These are phyloP conservation scores for Caenorhabditis parvicauda DNA, from an alignment of 2,888 invertebrate species.

Conservation along the genomic window DNA sequence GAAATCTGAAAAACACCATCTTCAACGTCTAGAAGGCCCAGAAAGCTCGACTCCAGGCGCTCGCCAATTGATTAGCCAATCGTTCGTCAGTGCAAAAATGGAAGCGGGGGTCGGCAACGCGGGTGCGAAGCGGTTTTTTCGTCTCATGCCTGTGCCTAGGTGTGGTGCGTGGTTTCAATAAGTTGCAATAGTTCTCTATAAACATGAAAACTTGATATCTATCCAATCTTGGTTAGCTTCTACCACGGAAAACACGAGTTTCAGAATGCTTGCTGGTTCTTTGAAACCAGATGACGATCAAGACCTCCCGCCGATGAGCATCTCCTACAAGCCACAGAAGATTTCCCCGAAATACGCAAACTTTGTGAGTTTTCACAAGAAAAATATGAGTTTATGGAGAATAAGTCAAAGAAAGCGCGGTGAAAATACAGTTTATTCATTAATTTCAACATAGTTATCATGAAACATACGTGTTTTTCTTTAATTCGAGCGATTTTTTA, in stretches of 20 bases:
- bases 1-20: no score
- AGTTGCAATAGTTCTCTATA: no score
- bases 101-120: no score
- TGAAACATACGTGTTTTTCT: neutral
- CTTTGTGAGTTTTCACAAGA: conserved; percentile 66
- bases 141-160: no score
- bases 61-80: no score
- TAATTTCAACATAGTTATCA: neutral
- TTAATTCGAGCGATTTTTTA: neutral
- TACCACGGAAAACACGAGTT: no score
- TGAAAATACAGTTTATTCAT: neutral
- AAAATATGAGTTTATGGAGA: neutral
- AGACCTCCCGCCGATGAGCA: conserved; percentile 81
- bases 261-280: conserved; percentile 94
- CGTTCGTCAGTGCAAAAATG: no score
- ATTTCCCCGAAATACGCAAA: conserved; percentile 96
- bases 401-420: neutral
- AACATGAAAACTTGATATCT: no score
- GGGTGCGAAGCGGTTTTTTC: no score
- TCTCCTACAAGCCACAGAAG: conserved; percentile 99
- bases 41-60: no score
- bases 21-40: no score
- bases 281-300: conserved; percentile 75
- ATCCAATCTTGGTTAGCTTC: no score
- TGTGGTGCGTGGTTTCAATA: neutral